These are phyloP conservation scores for Eospalax fontanierii DNA, from an alignment of 2,797 vertebrate genomes.

Conservation along the genomic window DNA sequence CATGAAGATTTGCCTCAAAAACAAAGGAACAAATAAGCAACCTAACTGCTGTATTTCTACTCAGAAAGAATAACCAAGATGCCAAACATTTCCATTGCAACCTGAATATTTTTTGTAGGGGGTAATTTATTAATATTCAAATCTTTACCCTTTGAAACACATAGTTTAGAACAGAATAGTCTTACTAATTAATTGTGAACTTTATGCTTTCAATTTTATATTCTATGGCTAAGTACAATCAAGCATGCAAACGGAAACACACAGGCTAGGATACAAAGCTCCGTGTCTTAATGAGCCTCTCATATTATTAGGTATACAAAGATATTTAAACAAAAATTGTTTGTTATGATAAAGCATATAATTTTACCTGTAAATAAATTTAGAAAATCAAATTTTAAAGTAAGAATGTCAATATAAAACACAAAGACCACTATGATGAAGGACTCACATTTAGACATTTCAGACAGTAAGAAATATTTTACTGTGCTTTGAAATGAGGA, in stretches of 20 bases:
- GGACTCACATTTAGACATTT: not conserved
- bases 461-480: conserved; percentile 20
- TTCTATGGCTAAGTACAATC: not conserved
- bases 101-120: conserved; percentile 33
- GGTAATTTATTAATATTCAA: conserved; percentile 46
- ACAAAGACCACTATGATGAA: not conserved
- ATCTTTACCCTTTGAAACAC: conserved; percentile 21
- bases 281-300: not conserved
- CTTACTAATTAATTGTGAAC: not conserved
- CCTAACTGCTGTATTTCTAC: conserved; percentile 17
- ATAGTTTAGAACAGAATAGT: conserved; percentile 14
- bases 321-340: not conserved
- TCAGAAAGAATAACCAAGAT: conserved; percentile 48
- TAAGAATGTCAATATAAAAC: not conserved
- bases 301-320: not conserved
- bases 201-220: not conserved
- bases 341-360: conserved; percentile 16
- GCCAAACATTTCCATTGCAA: not conserved
- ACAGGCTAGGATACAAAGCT: not conserved
- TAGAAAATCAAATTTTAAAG: conserved; percentile 19
- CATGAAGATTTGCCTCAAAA: not conserved
- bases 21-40: not conserved
- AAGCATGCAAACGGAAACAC: not conserved
- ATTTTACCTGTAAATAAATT: conserved; percentile 36
- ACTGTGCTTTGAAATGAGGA: not conserved